These are phyloP conservation scores for Oscheius onirici DNA, from an alignment of 2,888 invertebrate genomes.

Conservation along the genomic window DNA sequence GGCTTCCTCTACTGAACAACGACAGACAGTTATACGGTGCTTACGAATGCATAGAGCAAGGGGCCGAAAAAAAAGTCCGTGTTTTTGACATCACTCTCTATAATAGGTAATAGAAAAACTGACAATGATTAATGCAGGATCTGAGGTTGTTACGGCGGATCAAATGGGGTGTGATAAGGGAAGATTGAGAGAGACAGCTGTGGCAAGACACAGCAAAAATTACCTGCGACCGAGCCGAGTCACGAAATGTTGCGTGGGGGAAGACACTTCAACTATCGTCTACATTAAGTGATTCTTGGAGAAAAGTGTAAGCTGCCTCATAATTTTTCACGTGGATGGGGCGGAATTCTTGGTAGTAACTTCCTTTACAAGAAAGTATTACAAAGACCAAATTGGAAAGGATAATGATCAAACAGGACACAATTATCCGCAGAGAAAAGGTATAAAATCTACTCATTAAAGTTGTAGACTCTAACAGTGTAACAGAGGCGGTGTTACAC, in stretches of 20 bases:
- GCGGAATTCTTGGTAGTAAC: too few relatives aligned
- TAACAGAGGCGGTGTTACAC: conserved; percentile 34
- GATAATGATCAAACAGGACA: conserved; percentile 10
- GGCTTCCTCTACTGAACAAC: neutral
- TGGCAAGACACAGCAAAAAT: conserved; percentile 26
- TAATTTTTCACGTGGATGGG: neutral
- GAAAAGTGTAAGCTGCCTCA: neutral
- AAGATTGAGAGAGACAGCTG: conserved; percentile 32
- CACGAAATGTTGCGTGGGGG: conserved; percentile 31
- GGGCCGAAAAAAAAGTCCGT: too few relatives aligned
- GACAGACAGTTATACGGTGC: too few relatives aligned
- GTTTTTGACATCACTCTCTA: too few relatives aligned
- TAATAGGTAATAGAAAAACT: neutral
- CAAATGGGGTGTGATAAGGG: conserved; percentile 31
- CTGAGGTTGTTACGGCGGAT: conserved; percentile 23
- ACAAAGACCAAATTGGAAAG: neutral
- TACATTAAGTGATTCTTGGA: neutral
- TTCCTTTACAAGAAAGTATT: neutral
- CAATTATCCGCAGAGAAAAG: conserved; percentile 26
- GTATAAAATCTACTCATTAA: conserved; percentile 34
- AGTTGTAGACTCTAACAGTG: conserved; percentile 33
- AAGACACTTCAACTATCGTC: conserved; percentile 11
- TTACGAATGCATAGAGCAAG: too few relatives aligned
- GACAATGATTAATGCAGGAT: conserved; percentile 4
- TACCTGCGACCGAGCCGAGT: conserved; percentile 21